Base-by-base conservation (phyloP, 2,888 invertebrate species). In the Machimus rusticus region DNA sequence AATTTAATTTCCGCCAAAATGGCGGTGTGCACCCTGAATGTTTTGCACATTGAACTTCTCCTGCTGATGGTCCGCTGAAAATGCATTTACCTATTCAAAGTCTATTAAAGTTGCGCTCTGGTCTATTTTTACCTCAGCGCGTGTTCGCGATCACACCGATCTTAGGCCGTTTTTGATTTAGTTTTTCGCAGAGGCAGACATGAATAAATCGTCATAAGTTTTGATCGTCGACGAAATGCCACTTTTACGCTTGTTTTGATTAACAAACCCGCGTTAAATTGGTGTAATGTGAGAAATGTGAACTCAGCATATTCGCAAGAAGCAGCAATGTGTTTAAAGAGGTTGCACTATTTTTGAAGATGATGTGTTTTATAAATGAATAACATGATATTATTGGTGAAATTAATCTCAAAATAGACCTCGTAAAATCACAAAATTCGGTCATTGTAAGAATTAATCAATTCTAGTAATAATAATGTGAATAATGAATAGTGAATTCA, bases 121-220 rank as follows among this genome's bases (percentile, higher is more conserved):
- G 77, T 77, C 76, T 86, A 86, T 77, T 86, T 86, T 86, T 86
- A 55, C 28, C 16, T 14, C 55, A 23, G 19, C 79, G 86, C 37
- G 57, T 57, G 74, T 51, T 86, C 14, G 77, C 77, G 37, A 37
- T 19, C 51, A 77, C 77, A 31, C 86, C 34, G 51, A 74, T 78
- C 77, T 76, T 86, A 31, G 23, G 19, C 77, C 74, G 57, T 77
- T 86, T 76, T 86, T 86, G 77, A 77, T 28, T 86, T 57, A 86
- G 86, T 86, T 86, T 77, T 86, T 57, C 57, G 77, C 86, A 57
- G 86, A 37, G 12, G 77, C 37, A 86, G 77, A 86, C 86, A 76
- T 55, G 78, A 77, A 34, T 77, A 76, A 51, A 86, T 76, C 55
- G n/a, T 19, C 34, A 37, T 84, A 66, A 66, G 37, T 84, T 84